Percentiles rank a stretch among this genome's conserved stretches.
These are phyloP conservation scores for Bergia sp. DNA, from an alignment of 92 coral and sea anemone species.

Conservation along the genomic window DNA sequence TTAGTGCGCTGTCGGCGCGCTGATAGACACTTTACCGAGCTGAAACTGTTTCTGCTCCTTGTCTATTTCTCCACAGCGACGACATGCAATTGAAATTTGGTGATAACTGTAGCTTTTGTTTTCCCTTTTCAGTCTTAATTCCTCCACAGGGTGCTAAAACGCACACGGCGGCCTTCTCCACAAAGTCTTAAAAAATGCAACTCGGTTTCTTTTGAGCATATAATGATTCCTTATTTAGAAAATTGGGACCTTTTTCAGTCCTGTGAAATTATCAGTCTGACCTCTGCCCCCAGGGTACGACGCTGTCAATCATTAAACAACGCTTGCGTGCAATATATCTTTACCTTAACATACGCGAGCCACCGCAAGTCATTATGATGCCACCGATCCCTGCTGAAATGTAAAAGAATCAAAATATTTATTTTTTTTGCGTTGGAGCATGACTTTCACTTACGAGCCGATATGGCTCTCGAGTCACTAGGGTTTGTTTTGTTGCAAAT, in stretches of 20 bases:
- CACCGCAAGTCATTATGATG: background rate
- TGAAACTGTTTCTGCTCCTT: constrained; percentile 20
- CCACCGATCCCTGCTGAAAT: constrained; percentile 37
- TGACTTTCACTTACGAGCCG: constrained; percentile 31
- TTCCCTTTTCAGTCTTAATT: background rate
- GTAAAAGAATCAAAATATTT: constrained; percentile 28
- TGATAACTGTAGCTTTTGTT: background rate
- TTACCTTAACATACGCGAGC: background rate
- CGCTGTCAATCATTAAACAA: constrained; percentile 1
- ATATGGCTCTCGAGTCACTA: constrained; percentile 16
- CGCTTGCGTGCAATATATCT: constrained; percentile 3
- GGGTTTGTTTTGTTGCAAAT: constrained; percentile 11
- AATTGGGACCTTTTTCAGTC: constrained; percentile 31
- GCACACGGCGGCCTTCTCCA: background rate
- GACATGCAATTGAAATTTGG: background rate
- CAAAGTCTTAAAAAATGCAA: background rate
- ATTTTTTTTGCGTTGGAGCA: constrained; percentile 31
- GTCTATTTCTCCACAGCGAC: constrained; percentile 14
- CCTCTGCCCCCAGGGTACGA: constrained; percentile 16
- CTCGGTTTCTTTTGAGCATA: background rate
- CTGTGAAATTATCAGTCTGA: constrained; percentile 8
- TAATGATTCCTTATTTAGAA: constrained; percentile 19
- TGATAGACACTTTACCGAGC: constrained; percentile 34
- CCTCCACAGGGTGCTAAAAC: background rate
- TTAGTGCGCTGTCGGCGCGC: background rate